These are phyloP conservation scores for Hyperopisus bebe DNA, from an alignment of 2,113 vertebrate genomes.

Conservation along the genomic window DNA sequence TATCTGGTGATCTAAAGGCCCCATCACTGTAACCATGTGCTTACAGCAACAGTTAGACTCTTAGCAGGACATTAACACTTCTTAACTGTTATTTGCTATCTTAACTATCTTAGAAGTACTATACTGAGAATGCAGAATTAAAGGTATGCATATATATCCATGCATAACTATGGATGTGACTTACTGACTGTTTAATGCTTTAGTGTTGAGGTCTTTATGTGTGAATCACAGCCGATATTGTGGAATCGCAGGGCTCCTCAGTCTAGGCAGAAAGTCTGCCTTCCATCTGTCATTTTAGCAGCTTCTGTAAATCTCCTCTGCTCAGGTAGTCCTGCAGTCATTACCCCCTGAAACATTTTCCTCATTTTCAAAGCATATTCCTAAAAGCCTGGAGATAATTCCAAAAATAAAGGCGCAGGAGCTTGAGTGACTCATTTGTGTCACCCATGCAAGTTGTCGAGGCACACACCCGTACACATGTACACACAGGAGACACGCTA, in stretches of 20 bases:
- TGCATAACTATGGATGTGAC: neutral
- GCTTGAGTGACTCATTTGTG: neutral
- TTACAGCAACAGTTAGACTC: neutral
- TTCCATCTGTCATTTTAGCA: neutral
- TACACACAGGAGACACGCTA: neutral
- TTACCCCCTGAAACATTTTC: neutral
- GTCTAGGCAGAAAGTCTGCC: neutral
- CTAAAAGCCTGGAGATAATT: neutral
- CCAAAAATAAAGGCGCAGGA: neutral
- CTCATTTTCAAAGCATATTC: neutral
- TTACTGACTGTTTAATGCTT: neutral
- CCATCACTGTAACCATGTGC: neutral
- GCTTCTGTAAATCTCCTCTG: neutral
- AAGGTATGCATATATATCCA: neutral
- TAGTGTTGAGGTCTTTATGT: neutral
- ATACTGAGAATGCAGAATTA: neutral
- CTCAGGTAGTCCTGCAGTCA: neutral
- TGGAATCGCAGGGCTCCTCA: neutral
- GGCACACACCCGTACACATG: neutral
- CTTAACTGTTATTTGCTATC: neutral
- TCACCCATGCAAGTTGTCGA: neutral
- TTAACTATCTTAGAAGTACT: neutral
- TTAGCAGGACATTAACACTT: neutral
- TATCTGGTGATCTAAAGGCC: neutral
- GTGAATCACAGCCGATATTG: neutral